Conservation (phyloP, 2,888 invertebrate genomes). For the Rapana venosa region DNA sequence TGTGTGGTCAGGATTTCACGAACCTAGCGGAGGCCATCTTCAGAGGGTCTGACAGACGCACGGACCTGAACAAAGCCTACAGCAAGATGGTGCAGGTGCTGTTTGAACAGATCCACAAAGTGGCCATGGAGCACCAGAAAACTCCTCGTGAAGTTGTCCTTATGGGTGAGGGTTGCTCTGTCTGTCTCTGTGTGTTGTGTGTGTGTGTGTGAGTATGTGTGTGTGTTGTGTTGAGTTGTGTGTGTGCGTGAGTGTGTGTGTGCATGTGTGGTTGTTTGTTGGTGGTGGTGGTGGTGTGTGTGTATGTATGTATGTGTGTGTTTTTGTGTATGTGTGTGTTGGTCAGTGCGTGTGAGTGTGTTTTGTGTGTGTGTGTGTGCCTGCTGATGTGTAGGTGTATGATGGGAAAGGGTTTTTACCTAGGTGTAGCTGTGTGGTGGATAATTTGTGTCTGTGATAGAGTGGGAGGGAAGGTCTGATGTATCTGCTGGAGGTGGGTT, state of each 20-base stretch:
- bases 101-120: conserved; percentile 88
- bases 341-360: no score
- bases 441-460: no score
- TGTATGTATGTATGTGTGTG: no score
- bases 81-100: conserved; percentile 84
- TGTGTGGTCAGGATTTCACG: conserved; percentile 85
- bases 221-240: neutral
- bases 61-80: conserved; percentile 77
- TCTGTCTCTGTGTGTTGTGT: neutral
- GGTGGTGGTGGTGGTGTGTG: no score
- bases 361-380: neutral
- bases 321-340: no score
- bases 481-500: no score
- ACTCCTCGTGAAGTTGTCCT: conserved; percentile 94
- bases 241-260: no score
- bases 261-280: no score
- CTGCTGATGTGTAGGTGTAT: neutral
- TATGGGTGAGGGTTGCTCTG: conserved; percentile 83
- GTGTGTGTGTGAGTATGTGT: neutral
- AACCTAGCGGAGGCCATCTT: conserved; percentile 92
- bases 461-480: no score
- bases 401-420: neutral
- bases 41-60: conserved; percentile 87
- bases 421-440: neutral
- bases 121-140: conserved; percentile 91